Conservation (phyloP, 2,113 vertebrate species). For the Erinaceus europaeus region DNA sequence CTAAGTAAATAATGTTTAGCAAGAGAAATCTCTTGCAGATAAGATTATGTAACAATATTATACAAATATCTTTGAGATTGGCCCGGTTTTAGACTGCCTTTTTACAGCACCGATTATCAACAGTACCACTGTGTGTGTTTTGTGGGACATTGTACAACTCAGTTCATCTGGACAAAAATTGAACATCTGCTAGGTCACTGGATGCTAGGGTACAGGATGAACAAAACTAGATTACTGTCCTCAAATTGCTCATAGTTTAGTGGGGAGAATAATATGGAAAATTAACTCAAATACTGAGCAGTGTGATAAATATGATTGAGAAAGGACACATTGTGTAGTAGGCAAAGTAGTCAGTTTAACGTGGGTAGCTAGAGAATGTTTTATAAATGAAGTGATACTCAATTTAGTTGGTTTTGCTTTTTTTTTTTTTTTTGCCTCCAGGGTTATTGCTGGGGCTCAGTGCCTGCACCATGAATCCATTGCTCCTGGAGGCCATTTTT, state of each 20-base stretch:
- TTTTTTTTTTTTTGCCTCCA: no score
- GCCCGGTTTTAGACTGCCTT: slow-evolving; percentile 1
- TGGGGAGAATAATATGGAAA: background rate
- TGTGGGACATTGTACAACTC: background rate
- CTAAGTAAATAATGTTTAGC: slow-evolving; percentile 20
- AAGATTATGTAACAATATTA: slow-evolving; percentile 4
- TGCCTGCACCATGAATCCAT: no score
- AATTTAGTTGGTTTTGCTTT: background rate
- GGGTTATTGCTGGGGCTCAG: no score
- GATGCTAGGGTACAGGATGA: background rate
- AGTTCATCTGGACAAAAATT: slow-evolving; percentile 14
- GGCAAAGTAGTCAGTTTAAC: slow-evolving; percentile 5
- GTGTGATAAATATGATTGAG: background rate
- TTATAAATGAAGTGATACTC: background rate
- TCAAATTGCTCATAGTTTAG: background rate
- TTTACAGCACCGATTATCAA: background rate
- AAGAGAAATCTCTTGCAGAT: slow-evolving; percentile 30
- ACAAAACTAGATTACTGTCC: background rate
- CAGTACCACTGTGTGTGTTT: background rate
- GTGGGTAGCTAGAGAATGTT: background rate
- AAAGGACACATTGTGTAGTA: background rate
- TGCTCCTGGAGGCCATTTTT: no score
- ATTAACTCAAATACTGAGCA: background rate
- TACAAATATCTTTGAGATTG: slow-evolving; percentile 12
- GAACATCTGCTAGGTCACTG: background rate